Conservation (phyloP, 2,797 vertebrate species). For the Gambelia wislizenii region DNA sequence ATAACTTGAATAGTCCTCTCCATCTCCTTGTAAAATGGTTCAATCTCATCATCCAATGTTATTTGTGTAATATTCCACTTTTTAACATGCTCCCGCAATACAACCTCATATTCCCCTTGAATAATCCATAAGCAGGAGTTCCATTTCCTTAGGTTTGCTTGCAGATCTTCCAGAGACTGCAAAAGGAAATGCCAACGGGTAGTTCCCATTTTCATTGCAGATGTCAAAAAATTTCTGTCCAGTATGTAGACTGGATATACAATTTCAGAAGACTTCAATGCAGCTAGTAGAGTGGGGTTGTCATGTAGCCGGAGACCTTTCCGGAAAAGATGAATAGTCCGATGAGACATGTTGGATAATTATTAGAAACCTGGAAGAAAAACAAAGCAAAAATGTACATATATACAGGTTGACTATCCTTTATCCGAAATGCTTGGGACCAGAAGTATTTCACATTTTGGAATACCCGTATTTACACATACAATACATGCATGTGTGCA, state of each 20-base stretch:
- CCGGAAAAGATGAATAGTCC: conserved; percentile 70
- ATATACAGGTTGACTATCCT: too few relatives aligned
- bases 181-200: conserved; percentile 75
- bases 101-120: conserved; percentile 56
- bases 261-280: conserved; percentile 54
- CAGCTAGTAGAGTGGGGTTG: conserved; percentile 65
- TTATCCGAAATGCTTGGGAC: too few relatives aligned
- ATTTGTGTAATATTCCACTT: conserved; percentile 73
- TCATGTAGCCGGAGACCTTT: conserved; percentile 70
- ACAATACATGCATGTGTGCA: too few relatives aligned
- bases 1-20: conserved; percentile 60
- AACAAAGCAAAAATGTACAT: not conserved
- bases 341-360: conserved; percentile 54
- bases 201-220: conserved; percentile 41
- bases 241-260: conserved; percentile 67
- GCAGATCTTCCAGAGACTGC: conserved; percentile 74
- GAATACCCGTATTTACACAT: too few relatives aligned
- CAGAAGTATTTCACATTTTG: too few relatives aligned
- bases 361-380: not conserved
- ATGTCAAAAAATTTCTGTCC: conserved; percentile 63
- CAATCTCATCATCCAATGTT: conserved; percentile 69
- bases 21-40: conserved; percentile 72
- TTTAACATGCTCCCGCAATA: conserved; percentile 60
- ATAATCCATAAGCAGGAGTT: conserved; percentile 72
- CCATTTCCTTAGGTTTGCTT: conserved; percentile 54